A percentile compares a stretch with the other conserved stretches of the same genome.
Conservation (phyloP, 2,113 vertebrate genomes). For the Heptranchias perlo region DNA sequence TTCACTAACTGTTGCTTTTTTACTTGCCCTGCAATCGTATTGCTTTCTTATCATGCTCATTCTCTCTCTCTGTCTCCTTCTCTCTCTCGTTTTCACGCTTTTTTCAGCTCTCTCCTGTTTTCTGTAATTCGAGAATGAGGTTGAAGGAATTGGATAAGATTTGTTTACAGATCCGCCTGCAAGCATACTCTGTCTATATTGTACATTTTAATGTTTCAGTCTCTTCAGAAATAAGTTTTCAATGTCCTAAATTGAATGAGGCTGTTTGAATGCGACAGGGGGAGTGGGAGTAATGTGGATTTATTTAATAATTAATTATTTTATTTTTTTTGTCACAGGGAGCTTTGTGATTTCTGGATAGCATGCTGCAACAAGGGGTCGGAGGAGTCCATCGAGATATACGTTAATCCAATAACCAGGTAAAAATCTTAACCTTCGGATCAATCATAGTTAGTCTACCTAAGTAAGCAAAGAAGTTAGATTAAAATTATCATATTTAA, state of each 20-base stretch:
- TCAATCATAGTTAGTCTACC: neutral
- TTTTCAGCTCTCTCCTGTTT: neutral
- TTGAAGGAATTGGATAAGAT: neutral
- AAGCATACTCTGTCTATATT: neutral
- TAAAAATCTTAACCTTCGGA: neutral
- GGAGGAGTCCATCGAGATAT: neutral
- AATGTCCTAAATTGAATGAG: neutral
- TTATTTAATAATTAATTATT: neutral
- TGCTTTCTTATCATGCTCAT: too few species aligned
- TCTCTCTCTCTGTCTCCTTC: too few species aligned
- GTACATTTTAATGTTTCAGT: neutral
- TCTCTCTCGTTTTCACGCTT: neutral
- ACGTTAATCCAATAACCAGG: neutral
- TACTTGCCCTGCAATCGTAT: too few species aligned
- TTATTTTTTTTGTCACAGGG: neutral
- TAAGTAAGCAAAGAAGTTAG: neutral
- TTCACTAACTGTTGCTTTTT: too few species aligned
- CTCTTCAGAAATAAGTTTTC: neutral
- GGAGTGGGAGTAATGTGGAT: neutral
- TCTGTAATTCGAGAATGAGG: neutral
- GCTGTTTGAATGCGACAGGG: neutral
- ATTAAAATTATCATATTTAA: neutral
- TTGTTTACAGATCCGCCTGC: neutral
- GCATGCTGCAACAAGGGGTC: neutral
- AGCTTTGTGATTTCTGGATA: neutral